phyloP scores from a whole-genome alignment of 2,888 invertebrate species.

The Prenolepis imparis region DNA sequence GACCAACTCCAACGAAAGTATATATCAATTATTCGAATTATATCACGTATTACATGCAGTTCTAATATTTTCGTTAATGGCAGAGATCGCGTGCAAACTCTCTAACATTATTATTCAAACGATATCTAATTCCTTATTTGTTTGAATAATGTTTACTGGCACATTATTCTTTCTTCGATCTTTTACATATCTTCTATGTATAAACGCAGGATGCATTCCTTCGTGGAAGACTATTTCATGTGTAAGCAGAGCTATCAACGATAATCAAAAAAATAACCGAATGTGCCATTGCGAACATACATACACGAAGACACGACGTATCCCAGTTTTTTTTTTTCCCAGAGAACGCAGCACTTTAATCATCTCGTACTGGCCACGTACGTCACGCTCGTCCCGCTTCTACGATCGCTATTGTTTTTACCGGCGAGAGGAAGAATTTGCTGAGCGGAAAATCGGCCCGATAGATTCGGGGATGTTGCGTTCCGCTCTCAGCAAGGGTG shows the following conservation, averaged over 20 bases:
- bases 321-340: slow-evolving; percentile 3
- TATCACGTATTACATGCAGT: background rate
- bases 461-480: slow-evolving; percentile 71
- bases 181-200: background rate
- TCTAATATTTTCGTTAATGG: background rate
- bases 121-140: background rate
- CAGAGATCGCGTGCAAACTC: background rate
- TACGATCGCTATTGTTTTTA: slow-evolving; percentile 65
- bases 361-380: slow-evolving; percentile 26
- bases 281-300: slow-evolving; percentile 18
- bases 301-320: slow-evolving; percentile 11
- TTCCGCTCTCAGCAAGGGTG: slow-evolving; percentile 42
- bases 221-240: background rate
- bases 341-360: slow-evolving; percentile 33
- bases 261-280: slow-evolving; percentile 34
- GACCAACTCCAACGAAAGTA: background rate
- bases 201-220: background rate
- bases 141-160: background rate
- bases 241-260: background rate
- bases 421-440: slow-evolving; percentile 41
- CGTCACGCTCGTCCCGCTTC: slow-evolving; percentile 26
- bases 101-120: background rate
- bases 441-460: slow-evolving; percentile 75
- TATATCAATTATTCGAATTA: slow-evolving; percentile 2
- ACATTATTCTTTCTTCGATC: background rate